Evolutionary conservation across 2,888 invertebrate species (phyloP), one percentile per base, ranked within the genome.

Genomic region (Isoperla grammatica): DNA sequence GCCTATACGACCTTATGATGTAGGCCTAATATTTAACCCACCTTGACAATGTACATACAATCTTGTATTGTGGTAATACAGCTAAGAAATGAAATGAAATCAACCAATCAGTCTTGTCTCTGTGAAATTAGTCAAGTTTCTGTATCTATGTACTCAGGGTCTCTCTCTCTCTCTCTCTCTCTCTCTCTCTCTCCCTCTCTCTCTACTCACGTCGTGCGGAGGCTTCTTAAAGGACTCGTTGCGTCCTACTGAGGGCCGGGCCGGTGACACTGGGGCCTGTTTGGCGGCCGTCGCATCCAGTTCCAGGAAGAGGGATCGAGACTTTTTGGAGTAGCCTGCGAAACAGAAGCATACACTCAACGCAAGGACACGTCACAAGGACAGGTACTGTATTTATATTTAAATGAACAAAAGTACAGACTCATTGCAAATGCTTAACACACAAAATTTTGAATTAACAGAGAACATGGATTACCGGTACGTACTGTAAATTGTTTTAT

Each of bases 241-340:
- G 17, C 53, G 39, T 4, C 29, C 35, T 2, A 49, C 78, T 1
- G 80, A 79, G 67, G 80, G 69, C 48, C 77, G 74, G 8, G 81
- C 78, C 2, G 83, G 82, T 3, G 85, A 81, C 35, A 59, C 13
- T 1, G 84, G 77, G 6, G 59, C 56, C 9, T 56, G 57, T 56
- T 81, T 87, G 70, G 69, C 85, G 15, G 81, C 86, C 59, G 85
- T 83, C 0, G 91, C 90, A 72, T 94, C 93, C 66, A 94, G 76
- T 74, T 93, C 88, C 75, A 90, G 75, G 76, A 94, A 94, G 65
- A 93, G 82, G 22, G 87, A 89, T 13, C 93, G 83, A 0, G 93
- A 93, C 72, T 90, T 88, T 76, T 90, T 90, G 69, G 90, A 88
- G 66, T 92, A 90, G 66, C 88, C 92, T 90, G 73, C 1, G 66